Evolutionary conservation across 1,140 invertebrate species (phyloP).

Genomic region (Cydia strobilella): DNA sequence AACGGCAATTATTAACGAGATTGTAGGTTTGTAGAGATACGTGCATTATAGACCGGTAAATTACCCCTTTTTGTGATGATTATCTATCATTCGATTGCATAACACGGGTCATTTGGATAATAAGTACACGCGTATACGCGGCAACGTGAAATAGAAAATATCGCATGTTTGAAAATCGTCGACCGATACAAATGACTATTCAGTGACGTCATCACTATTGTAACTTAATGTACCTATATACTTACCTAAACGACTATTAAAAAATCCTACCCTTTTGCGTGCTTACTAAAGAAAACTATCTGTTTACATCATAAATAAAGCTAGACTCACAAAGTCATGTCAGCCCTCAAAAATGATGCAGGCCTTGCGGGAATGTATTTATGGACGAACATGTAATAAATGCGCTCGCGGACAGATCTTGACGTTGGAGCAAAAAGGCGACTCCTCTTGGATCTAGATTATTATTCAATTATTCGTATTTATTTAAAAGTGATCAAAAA

Average conservation of each 20-base stretch:
- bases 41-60: constrained; percentile 37
- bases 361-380: neutral
- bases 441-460: constrained; percentile 2
- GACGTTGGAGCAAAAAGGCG: neutral
- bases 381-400: neutral
- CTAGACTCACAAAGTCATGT: constrained; percentile 1
- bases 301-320: neutral
- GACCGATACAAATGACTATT: neutral
- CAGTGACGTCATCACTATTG: neutral
- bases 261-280: neutral
- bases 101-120: constrained; percentile 44
- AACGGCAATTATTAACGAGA: constrained; percentile 36
- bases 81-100: constrained; percentile 41
- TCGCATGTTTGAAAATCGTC: neutral
- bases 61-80: constrained; percentile 38
- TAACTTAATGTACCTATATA: no score
- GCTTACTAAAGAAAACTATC: neutral
- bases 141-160: constrained; percentile 5
- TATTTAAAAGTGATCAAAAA: neutral
- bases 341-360: neutral
- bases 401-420: neutral
- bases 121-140: constrained; percentile 29
- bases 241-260: no score
- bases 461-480: neutral
- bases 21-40: constrained; percentile 29